Base-by-base conservation (phyloP, 2,113 vertebrate species). In the Chauna torquata region DNA sequence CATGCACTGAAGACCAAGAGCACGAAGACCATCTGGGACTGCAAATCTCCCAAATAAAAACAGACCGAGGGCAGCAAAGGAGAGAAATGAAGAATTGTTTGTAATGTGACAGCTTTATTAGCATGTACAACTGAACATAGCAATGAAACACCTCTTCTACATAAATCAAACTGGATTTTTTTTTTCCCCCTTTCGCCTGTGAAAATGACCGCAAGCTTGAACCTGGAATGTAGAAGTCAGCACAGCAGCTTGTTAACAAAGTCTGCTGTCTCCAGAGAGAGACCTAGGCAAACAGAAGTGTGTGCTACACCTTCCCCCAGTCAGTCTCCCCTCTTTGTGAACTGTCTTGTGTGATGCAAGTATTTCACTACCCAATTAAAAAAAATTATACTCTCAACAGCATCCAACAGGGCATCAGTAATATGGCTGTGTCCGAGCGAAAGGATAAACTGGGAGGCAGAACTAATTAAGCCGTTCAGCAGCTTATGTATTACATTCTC, bases 261-360 rank as follows among this genome's bases (percentile, higher is more conserved):
- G 54, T 38, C 42, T 69, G 28, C 42, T 4, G 10, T 49, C 45
- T 82, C 68, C 47, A 34, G 54, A 75, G 52, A 36, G 28, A 52
- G 34, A 69, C 12, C 34, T 28, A 30, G n/a, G 47, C 75, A 90
- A 75, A 66, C 19, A n/a, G n/a, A 42, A 87, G 25, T 16, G 45
- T 59, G 86, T 90, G 66, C n/a, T 50, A 27, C 6, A 57, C n/a
- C 38, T 0, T 0, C 5, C 20, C 12, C 36, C 27, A 44, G 2
- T 50, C 86, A 72, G 4, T 66, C 11, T 27, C 88, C 55, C 23
- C 72, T 77, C 68, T 77, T 72, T 17, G 7, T 49, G 36, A 77
- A 74, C 1, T 78, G 15, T 8, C 16, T 70, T 94, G 59, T 86
- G 38, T 5, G 0, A 62, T 42, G 3, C 36, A 74, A 86, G 50